Evolutionary conservation across 2,113 vertebrate species (phyloP), one percentile per base, ranked within the genome.

Genomic region (Noctilio leporinus): DNA sequence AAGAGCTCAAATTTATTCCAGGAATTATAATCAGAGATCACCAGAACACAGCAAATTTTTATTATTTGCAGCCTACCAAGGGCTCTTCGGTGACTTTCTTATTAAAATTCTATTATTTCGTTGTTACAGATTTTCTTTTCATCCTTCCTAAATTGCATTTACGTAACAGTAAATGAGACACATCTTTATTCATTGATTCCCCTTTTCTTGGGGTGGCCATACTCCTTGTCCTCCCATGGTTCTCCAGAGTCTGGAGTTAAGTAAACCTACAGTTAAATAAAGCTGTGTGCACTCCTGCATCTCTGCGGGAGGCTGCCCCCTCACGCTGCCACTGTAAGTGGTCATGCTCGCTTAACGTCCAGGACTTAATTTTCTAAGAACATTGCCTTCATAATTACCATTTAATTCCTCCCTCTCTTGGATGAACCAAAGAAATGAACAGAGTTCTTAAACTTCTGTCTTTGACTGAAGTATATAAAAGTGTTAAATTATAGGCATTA

Each of bases 401-500:
- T 67, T 86, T 73, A 81, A 87, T 83, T 77, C 33, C 57, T 77
- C 15, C 38, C 70, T 89, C 64, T 95, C 84, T 84, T 85, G 59
- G 64, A 80, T 96, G 89, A 93, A 84, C 40, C 28, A 47, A 81
- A 95, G 59, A 86, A 93, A 69, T 78, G 81, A 87, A n/a, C 64
- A 65, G 80, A 95, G 70, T 95, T 94, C 80, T 97, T 83, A 73
- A 91, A 81, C 49, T 80, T 94, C 45, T 30, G 19, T 97, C 49
- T 86, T 86, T 75, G 51, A 65, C 40, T 72, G 62, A 92, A 94
- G 75, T 93, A 93, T 96, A 90, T 95, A 81, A 75, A 96, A 96
- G n/a, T 93, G 76, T 96, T 85, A 95, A 91, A 86, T 96, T 90
- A 47, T 10, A 77, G 57, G 86, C 86, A 87, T 86, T 95, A 89